Evolutionary conservation across 2,888 invertebrate genomes (phyloP), one percentile per base, ranked within the genome.

Genomic region (Meteorus colon): DNA sequence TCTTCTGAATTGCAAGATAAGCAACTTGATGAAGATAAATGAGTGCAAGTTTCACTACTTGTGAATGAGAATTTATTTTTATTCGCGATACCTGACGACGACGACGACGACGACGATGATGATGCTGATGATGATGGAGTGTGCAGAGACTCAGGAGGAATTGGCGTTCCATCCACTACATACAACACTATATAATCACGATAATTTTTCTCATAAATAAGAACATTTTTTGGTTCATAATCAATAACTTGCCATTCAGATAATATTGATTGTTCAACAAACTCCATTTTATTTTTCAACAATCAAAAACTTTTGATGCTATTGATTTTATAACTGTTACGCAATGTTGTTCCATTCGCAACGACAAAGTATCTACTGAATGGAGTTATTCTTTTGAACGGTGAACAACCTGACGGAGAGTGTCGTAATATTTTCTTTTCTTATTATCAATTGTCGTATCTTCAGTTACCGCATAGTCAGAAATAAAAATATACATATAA

Each of bases 181-280:
- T 90, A 90, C 80, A 89, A 86, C 45, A 90, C 90, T 29, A 90
- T 86, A 77, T 88, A 90, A 77, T 90, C 89, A 31, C 84, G 82
- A 66, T 85, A 82, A 62, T 88, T 82, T 71, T 84, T 86, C 80
- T 90, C 88, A 78, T 84, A 87, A 63, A 90, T 90, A 60, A 86
- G 83, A 48, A 90, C 85, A 71, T 83, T 81, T 48, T 81, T 83
- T 12, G 86, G 80, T 63, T 87, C 86, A 81, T 89, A 88, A 24
- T 89, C 88, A 29, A 83, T 59, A 70, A 79, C 62, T 72, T 84
- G 83, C 83, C 82, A 84, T 60, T 84, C 82, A 75, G 78, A 77
- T 19, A 55, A 41, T 24, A 55, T 2, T 19, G 81, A 71, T 16
- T 48, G 19, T 29, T 74, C 66, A 31, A 55, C 60, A 41, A 55